Base-by-base conservation (phyloP, 2,113 vertebrate genomes). In the Phodopus roborovskii region DNA sequence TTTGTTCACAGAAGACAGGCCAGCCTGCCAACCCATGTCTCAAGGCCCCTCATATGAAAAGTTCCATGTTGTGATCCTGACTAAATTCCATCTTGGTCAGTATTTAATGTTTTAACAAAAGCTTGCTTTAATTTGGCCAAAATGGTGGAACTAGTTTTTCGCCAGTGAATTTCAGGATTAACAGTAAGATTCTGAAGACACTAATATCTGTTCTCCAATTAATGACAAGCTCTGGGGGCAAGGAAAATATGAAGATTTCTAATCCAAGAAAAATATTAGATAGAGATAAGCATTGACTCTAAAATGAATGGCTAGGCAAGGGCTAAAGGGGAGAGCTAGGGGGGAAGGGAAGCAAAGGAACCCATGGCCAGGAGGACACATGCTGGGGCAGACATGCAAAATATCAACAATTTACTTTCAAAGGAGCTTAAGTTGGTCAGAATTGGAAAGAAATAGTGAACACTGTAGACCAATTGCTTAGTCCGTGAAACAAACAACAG, bases 401-500 rank as follows among this genome's bases (percentile, higher is more conserved):
- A 83, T 91, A 36, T 30, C 77, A 94, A 53, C 50, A 15, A 4
- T 66, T 90, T 68, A 22, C 3, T 36, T 78, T 64, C 19, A 60
- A 92, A 70, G 48, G 15, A 85, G 7, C 4, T 1, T 73, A 75
- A 75, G 33, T 11, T 64, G 74, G 58, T 77, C 36, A 93, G 6
- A 94, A 88, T 15, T 82, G 5, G 26, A 78, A 93, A 81, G n/a
- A 83, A 94, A 94, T 53, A 64, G 7, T 30, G 33, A 88, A 81
- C 79, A 8, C 28, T 78, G 5, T 66, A 79, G 5, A 90, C 75
- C 92, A 90, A 96, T 85, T 58, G 30, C 1, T 90, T 73, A 95
- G 71, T 74, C 42, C 87, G 93, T 20, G 96, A 92, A 95, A 85
- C 24, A 91, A 95, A 91, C 53, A 82, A 39, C 19, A 75, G 22